These are phyloP conservation scores for Suillia variegata DNA, from an alignment of 2,888 invertebrate species.

Conservation along the genomic window DNA sequence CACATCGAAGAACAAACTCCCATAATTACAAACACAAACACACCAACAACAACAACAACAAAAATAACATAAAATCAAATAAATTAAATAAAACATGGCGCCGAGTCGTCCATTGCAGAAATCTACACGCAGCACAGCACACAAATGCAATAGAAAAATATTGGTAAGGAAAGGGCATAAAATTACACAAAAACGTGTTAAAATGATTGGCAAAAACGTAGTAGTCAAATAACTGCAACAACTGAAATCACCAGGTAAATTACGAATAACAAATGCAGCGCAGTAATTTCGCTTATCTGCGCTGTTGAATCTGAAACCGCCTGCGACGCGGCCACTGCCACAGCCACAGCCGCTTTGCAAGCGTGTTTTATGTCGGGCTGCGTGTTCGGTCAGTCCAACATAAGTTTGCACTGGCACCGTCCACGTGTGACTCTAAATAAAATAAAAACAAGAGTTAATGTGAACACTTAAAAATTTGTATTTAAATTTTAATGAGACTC, in stretches of 20 bases:
- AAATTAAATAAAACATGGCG: background rate
- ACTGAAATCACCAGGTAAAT: conserved; percentile 47
- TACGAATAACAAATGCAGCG: conserved; percentile 52
- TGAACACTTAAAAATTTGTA: no score
- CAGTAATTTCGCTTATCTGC: conserved; percentile 49
- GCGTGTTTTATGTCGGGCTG: conserved; percentile 29
- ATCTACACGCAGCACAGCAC: background rate
- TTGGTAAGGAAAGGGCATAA: conserved; percentile 10
- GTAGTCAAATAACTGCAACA: conserved; percentile 11
- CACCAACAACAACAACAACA: background rate
- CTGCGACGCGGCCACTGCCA: no score
- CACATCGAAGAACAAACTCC: no score
- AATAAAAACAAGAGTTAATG: no score
- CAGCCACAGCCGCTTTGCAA: conserved; percentile 45
- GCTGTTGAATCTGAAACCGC: conserved; percentile 46
- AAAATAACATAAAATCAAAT: background rate
- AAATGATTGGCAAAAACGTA: background rate
- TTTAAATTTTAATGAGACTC: no score
- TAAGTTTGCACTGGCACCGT: no score
- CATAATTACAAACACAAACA: background rate
- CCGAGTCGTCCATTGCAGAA: no score
- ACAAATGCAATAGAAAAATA: background rate
- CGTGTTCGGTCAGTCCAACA: background rate
- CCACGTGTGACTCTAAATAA: no score
- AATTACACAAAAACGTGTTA: conserved; percentile 7